A percentile compares a stretch with the other conserved stretches of the same genome.
Evolutionary conservation across 2,113 vertebrate species (phyloP).

Genomic region (Corvus moneduloides): DNA sequence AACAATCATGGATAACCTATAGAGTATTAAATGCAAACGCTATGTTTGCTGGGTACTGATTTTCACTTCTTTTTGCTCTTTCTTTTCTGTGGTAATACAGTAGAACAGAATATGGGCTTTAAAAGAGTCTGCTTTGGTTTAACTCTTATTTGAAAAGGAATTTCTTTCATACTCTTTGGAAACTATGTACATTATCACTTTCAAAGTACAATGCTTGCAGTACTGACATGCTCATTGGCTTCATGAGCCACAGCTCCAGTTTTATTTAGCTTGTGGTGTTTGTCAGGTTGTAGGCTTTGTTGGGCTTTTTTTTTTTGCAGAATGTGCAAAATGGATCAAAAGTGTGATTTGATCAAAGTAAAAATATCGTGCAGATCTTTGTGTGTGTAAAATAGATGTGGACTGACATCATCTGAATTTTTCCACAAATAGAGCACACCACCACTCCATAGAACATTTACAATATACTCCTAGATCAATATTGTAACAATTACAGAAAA

Average conservation of each 20-base stretch:
- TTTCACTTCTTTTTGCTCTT: neutral
- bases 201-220: neutral
- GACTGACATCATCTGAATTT: neutral
- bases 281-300: neutral
- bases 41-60: neutral
- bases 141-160: neutral
- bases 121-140: neutral
- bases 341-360: neutral
- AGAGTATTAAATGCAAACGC: neutral
- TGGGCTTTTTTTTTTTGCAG: neutral
- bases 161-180: neutral
- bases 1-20: neutral
- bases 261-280: neutral
- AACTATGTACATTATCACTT: neutral
- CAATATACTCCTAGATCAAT: constrained; percentile 40
- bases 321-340: neutral
- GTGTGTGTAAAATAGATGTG: neutral
- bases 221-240: neutral
- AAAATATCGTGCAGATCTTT: neutral
- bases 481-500: constrained; percentile 46
- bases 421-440: neutral
- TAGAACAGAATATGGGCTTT: neutral
- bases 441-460: neutral
- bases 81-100: neutral
- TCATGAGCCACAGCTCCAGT: neutral